Conservation (phyloP, 2,888 invertebrate species). For the Gryllus longicercus region DNA sequence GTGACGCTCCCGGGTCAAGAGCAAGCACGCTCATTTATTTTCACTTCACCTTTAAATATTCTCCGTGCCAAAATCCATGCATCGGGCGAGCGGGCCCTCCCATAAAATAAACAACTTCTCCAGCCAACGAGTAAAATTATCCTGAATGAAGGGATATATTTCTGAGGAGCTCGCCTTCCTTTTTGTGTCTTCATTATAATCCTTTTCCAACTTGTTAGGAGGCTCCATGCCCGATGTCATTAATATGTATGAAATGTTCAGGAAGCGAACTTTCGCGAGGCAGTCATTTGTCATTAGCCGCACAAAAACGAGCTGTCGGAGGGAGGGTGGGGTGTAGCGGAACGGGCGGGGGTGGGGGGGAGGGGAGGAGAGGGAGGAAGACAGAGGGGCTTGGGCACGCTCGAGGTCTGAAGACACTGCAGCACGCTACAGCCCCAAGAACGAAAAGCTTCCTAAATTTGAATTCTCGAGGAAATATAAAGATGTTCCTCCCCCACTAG, state of each 20-base stretch:
- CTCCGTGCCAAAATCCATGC: neutral
- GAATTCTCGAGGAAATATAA: too few relatives aligned
- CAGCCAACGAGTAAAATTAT: neutral
- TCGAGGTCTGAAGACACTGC: too few relatives aligned
- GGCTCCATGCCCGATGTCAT: constrained; percentile 17
- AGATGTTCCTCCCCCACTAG: too few relatives aligned
- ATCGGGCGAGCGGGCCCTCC: neutral
- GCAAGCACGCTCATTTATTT: neutral
- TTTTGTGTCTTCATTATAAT: constrained; percentile 17
- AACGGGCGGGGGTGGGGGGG: neutral
- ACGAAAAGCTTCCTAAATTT: too few relatives aligned
- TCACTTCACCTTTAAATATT: constrained; percentile 1
- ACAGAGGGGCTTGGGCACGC: too few relatives aligned
- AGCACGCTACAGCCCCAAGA: too few relatives aligned
- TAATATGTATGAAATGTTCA: constrained; percentile 17
- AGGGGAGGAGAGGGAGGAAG: neutral
- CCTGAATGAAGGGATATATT: constrained; percentile 5
- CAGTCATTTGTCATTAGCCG: constrained; percentile 1
- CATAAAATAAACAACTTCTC: constrained; percentile 10
- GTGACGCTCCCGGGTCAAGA: neutral
- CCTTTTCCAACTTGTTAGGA: constrained; percentile 11
- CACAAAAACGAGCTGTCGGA: neutral
- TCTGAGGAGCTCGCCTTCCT: neutral
- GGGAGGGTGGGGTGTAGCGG: neutral
- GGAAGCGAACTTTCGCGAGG: constrained; percentile 17